These are phyloP conservation scores for Aythya baeri DNA, from an alignment of 2,113 vertebrate genomes.

Conservation along the genomic window DNA sequence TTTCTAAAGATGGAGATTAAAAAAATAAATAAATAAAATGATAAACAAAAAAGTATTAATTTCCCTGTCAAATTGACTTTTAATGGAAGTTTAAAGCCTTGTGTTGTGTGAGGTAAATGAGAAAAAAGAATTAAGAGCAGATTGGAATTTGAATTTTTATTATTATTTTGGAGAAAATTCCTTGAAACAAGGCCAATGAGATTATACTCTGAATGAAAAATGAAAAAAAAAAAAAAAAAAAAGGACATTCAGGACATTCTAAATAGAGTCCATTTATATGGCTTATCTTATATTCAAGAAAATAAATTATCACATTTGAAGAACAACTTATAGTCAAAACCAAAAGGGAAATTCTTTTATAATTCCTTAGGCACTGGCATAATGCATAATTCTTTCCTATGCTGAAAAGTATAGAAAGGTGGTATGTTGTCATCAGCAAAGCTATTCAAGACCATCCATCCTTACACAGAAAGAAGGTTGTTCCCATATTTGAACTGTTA, in stretches of 20 bases:
- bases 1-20: slow-evolving; percentile 1
- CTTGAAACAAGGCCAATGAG: slow-evolving; percentile 15
- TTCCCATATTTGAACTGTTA: not conserved
- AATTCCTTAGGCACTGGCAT: not conserved
- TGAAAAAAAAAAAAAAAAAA: slow-evolving; percentile 35
- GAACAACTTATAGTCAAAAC: slow-evolving; percentile 9
- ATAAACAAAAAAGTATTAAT: not conserved
- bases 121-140: not conserved
- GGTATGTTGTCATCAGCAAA: not conserved
- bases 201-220: slow-evolving; percentile 33
- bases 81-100: not conserved
- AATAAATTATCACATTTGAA: not conserved
- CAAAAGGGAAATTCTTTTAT: slow-evolving; percentile 15
- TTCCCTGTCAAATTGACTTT: slow-evolving; percentile 22
- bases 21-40: not conserved
- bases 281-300: not conserved
- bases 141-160: not conserved
- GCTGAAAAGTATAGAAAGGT: not conserved
- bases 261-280: slow-evolving; percentile 21
- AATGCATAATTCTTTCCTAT: not conserved
- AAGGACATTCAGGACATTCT: not conserved
- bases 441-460: not conserved
- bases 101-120: not conserved
- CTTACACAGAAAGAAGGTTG: not conserved
- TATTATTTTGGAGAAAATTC: slow-evolving; percentile 1